Conservation (phyloP, 2,888 invertebrate genomes). For the Cartodere bifasciata region DNA sequence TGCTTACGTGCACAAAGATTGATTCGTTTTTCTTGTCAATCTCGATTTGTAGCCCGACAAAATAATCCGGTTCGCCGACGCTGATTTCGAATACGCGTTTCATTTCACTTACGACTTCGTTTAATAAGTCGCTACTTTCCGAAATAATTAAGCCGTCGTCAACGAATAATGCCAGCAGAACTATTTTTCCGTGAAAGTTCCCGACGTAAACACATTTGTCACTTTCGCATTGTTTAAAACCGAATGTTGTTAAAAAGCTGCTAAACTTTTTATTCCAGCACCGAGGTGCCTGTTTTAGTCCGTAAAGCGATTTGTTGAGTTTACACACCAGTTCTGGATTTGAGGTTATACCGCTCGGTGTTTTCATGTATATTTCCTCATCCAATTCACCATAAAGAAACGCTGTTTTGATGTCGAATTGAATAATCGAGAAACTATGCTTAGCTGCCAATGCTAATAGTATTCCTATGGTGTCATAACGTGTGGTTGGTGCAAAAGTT, state of each 20-base stretch:
- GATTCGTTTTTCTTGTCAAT: conserved; percentile 3
- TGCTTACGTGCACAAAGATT: conserved; percentile 8
- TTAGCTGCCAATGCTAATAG: conserved; percentile 12
- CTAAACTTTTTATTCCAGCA: conserved; percentile 24
- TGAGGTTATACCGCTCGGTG: neutral
- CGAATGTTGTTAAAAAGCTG: conserved; percentile 11
- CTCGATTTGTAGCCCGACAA: conserved; percentile 12
- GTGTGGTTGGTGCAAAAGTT: conserved; percentile 19
- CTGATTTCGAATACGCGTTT: conserved; percentile 8
- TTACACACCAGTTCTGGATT: conserved; percentile 18
- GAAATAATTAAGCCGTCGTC: conserved; percentile 24
- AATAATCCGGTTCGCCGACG: conserved; percentile 3
- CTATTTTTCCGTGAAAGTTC: too few relatives aligned
- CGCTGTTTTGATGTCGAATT: conserved; percentile 12
- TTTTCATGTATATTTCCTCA: conserved; percentile 11
- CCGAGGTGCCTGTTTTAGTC: conserved; percentile 25
- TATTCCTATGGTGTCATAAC: conserved; percentile 16
- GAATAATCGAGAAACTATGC: conserved; percentile 7
- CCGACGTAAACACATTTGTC: too few relatives aligned
- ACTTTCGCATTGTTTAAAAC: too few relatives aligned
- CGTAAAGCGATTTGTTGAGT: conserved; percentile 23
- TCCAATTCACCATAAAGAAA: conserved; percentile 9
- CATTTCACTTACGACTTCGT: neutral
- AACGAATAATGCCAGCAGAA: conserved; percentile 12
- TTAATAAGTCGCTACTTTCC: conserved; percentile 2